Percentiles rank a stretch among this genome's conserved stretches.
These are phyloP conservation scores for Pygocentrus nattereri DNA, from an alignment of 2,797 vertebrate species.

Conservation along the genomic window DNA sequence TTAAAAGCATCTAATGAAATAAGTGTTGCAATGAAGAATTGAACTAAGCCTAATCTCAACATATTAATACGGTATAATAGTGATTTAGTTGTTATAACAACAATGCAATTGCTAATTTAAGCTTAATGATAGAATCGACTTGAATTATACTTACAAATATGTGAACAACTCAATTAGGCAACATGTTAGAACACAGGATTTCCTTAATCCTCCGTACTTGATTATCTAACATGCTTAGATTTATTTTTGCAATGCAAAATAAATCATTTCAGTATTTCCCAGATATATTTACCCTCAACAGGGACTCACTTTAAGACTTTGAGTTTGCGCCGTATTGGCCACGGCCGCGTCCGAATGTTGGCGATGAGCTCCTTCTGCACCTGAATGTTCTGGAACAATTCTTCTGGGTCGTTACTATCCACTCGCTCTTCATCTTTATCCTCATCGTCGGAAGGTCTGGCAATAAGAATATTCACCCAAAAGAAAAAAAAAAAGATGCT, in stretches of 20 bases:
- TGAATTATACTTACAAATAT: too few species aligned
- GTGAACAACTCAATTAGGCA: too few species aligned
- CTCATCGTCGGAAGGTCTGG: conserved; percentile 86
- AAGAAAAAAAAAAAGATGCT: neutral
- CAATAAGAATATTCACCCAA: neutral
- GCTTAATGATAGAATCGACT: too few species aligned
- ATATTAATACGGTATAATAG: too few species aligned
- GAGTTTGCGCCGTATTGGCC: conserved; percentile 96
- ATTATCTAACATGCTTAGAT: too few species aligned
- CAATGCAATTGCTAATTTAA: too few species aligned
- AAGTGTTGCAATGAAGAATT: neutral
- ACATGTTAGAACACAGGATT: too few species aligned
- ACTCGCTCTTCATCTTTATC: conserved; percentile 82
- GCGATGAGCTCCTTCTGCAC: conserved; percentile 96
- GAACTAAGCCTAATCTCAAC: neutral
- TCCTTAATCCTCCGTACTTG: too few species aligned
- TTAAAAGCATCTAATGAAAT: neutral
- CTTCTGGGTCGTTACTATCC: conserved; percentile 92
- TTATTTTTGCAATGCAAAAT: too few species aligned
- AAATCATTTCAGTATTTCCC: too few species aligned
- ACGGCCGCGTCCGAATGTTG: conserved; percentile 90
- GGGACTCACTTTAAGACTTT: conserved; percentile 85
- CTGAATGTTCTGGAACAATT: conserved; percentile 98
- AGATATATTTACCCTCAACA: neutral
- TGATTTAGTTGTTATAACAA: too few species aligned